Evolutionary conservation across 2,797 vertebrate species (phyloP), one percentile per base, ranked within the genome.

Genomic region (Chromobotia macracanthus): DNA sequence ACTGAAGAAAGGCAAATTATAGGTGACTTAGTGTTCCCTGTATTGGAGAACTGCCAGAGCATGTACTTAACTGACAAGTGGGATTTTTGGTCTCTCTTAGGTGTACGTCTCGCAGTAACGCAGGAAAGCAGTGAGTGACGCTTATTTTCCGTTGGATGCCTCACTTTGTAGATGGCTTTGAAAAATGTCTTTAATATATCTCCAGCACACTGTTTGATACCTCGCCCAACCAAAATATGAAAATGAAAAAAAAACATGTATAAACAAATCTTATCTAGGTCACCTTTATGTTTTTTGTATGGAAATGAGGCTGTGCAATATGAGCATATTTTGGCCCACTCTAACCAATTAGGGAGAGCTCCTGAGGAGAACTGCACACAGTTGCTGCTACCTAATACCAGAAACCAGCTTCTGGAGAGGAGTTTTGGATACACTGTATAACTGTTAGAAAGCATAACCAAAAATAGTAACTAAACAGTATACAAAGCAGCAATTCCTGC

Each of bases 211-310:
- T 35, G 75, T 78, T 83, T 83, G 78, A 83, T 83, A 81, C 66
- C 60, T 63, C 72, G 75, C 79, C 80, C 48, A 48, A 77, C 58
- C 66, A 66, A 64, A 63, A 83, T 75, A 80, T 75, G 72, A 75
- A 79, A 82, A 69, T 50, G 71, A 23, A 72, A 41, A n/a, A 31
- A 73, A 65, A 35, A 55, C 44, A 69, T 60, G 35, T 63, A 74
- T 71, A 78, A 81, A 81, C 77, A 80, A 81, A 72, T 66, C 55
- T 75, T 64, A 92, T 92, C 90, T 92, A 87, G 90, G 91, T 86
- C 91, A 92, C 87, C 89, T 86, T 87, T 91, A 91, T 93, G 88
- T 90, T 93, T 91, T 93, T 93, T 91, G 90, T 91, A 90, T 91
- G 90, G 90, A 90, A 88, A 92, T 91, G 90, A 91, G 90, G 90